Percentiles rank a stretch among this genome's conserved stretches.
Evolutionary conservation across 92 coral and sea anemone species (phyloP).

Genomic region (Porites lobata): DNA sequence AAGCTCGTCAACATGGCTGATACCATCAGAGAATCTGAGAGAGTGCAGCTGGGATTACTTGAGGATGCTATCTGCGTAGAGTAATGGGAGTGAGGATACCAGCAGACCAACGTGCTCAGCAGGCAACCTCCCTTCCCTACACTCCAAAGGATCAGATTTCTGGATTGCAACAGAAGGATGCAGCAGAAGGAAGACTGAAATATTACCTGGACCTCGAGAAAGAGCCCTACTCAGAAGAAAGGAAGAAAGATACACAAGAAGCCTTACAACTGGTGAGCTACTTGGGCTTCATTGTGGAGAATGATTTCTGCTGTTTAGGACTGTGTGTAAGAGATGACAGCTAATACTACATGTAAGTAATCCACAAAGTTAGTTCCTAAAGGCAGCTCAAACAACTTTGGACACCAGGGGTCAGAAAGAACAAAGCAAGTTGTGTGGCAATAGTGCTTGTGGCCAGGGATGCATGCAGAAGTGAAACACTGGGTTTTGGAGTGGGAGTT

Average conservation of each 20-base stretch:
- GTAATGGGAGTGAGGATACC: neutral
- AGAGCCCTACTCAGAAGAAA: conserved; percentile 24
- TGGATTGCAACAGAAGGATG: conserved; percentile 36
- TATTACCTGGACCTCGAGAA: conserved; percentile 42
- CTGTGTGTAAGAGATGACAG: conserved; percentile 28
- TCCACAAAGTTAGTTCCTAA: conserved; percentile 35
- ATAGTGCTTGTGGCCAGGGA: conserved; percentile 72
- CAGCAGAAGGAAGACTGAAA: conserved; percentile 35
- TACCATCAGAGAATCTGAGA: conserved; percentile 63
- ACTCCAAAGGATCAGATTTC: conserved; percentile 29
- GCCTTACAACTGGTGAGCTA: conserved; percentile 20
- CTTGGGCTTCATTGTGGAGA: conserved; percentile 29
- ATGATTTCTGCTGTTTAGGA: conserved; percentile 42
- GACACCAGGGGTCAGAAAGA: conserved; percentile 72
- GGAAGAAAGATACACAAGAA: conserved; percentile 22
- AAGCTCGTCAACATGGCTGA: neutral
- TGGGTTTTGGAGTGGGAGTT: conserved; percentile 65
- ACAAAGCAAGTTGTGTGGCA: conserved; percentile 55
- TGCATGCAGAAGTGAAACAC: conserved; percentile 59
- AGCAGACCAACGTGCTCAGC: conserved; percentile 31
- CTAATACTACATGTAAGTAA: neutral
- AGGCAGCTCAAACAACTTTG: conserved; percentile 54
- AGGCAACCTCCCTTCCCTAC: conserved; percentile 55
- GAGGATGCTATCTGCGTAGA: conserved; percentile 8
- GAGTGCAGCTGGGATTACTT: conserved; percentile 35